Percentiles rank a stretch among this genome's conserved stretches.
phyloP scores from a whole-genome alignment of 2,888 invertebrate species.

The Calephelis perditalis region DNA sequence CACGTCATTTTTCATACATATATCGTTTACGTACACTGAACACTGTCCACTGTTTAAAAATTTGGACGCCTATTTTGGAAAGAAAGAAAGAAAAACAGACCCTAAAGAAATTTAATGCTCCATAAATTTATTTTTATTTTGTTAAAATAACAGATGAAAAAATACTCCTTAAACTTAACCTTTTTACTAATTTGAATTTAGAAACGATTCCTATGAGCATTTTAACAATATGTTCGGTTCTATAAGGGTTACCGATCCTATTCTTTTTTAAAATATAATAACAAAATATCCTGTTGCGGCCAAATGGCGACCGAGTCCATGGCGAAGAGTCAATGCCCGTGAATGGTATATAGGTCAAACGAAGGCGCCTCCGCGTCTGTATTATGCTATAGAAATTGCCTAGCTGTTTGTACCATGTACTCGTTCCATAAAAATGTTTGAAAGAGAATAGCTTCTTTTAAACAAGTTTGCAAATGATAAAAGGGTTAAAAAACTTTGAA shows the following conservation, averaged over 20 bases:
- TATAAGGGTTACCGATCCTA: conserved; percentile 1
- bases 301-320: conserved; percentile 31
- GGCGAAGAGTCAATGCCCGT: conserved; percentile 65
- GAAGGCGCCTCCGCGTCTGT: conserved; percentile 69
- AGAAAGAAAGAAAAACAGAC: too few relatives aligned
- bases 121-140: too few relatives aligned
- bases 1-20: too few relatives aligned
- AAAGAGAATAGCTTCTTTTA: neutral
- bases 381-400: conserved; percentile 28
- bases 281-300: conserved; percentile 15
- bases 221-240: neutral
- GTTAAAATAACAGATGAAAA: too few relatives aligned
- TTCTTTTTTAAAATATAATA: conserved; percentile 6
- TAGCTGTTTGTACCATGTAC: neutral
- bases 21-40: too few relatives aligned
- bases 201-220: too few relatives aligned
- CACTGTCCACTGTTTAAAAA: too few relatives aligned
- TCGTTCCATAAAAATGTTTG: neutral
- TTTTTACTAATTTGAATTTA: too few relatives aligned
- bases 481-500: conserved; percentile 19
- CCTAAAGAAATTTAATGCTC: too few relatives aligned
- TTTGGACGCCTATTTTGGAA: too few relatives aligned
- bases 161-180: too few relatives aligned
- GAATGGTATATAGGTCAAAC: conserved; percentile 67
- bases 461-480: conserved; percentile 19